Conservation (phyloP, 1,140 invertebrate genomes). For the Lucilia sericata region DNA sequence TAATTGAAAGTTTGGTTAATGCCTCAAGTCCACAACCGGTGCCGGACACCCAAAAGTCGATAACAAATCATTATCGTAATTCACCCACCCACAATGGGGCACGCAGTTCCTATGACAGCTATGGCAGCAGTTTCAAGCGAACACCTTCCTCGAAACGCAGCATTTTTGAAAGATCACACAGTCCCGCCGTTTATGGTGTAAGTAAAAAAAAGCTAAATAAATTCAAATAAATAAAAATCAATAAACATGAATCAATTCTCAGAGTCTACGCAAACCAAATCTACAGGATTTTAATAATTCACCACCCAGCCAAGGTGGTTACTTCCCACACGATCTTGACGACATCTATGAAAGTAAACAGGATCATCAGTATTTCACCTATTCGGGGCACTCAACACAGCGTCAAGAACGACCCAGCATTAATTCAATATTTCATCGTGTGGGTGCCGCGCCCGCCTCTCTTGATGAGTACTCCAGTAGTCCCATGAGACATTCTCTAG, state of each 20-base stretch:
- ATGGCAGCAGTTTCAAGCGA: slow-evolving; percentile 60
- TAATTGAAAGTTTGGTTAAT: slow-evolving; percentile 58
- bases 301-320: slow-evolving; percentile 56
- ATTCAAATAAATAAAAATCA: not conserved
- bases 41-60: slow-evolving; percentile 60
- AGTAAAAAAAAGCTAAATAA: slow-evolving; percentile 46
- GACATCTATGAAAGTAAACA: slow-evolving; percentile 64
- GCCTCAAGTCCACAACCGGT: slow-evolving; percentile 63
- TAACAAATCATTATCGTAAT: slow-evolving; percentile 59
- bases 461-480: slow-evolving; percentile 57
- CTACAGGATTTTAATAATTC: slow-evolving; percentile 54
- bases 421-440: slow-evolving; percentile 65
- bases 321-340: slow-evolving; percentile 66
- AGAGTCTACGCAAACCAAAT: slow-evolving; percentile 60
- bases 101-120: slow-evolving; percentile 57
- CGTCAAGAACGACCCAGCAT: slow-evolving; percentile 60
- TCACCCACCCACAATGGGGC: slow-evolving; percentile 53
- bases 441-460: slow-evolving; percentile 56
- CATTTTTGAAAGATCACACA: slow-evolving; percentile 63
- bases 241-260: slow-evolving; percentile 30
- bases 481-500: slow-evolving; percentile 50
- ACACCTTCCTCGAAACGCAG: slow-evolving; percentile 64
- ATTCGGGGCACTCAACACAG: slow-evolving; percentile 60
- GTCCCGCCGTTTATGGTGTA: slow-evolving; percentile 64
- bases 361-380: slow-evolving; percentile 67